Evolutionary conservation across 2,797 vertebrate species (phyloP), one percentile per base, ranked within the genome.

Genomic region (Tauraco hartlaubi): DNA sequence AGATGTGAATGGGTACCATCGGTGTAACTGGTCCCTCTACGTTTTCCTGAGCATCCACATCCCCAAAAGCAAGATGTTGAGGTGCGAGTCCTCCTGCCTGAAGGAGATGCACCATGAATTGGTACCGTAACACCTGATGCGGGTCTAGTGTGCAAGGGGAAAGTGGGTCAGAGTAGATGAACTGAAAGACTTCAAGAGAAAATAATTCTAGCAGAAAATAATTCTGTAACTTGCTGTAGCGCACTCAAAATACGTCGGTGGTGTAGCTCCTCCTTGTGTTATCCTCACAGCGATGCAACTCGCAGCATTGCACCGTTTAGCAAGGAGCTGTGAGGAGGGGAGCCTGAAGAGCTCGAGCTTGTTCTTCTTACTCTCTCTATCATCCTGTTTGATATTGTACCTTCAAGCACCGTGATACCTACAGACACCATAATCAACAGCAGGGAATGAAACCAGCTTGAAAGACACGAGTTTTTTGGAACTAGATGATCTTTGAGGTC

Each of bases 261-360:
- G 69, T 55, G 80, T 74, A 85, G 93, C 94, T 96, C 96, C 93
- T 94, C 95, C 93, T 92, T 89, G 95, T 92, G 90, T 89, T 62
- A 81, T 69, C 59, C 46, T 92, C 72, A 43, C 49, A 86, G 69
- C 9, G 18, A 37, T 91, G 85, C 89, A 71, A 14, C 64, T 75
- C 39, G 66, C 71, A 51, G 55, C 21, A 19, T 5, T 19, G 33
- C 54, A n/a, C 18, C 23, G 4, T 69, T 63, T 16, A 59, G 18
- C 13, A 12, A 82, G 63, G 56, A 56, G 68, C 55, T 48, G 28
- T 83, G 21, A 6, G 25, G 87, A 87, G 44, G 31, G 15, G 25
- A 51, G 19, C 73, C 49, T 48, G 39, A 20, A 5, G 28, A 9
- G 48, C 54, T 66, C n/a, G 8, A 21, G 15, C 14, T 87, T 77